Base-by-base conservation (phyloP, 2,797 vertebrate species). In the Falco naumanni region DNA sequence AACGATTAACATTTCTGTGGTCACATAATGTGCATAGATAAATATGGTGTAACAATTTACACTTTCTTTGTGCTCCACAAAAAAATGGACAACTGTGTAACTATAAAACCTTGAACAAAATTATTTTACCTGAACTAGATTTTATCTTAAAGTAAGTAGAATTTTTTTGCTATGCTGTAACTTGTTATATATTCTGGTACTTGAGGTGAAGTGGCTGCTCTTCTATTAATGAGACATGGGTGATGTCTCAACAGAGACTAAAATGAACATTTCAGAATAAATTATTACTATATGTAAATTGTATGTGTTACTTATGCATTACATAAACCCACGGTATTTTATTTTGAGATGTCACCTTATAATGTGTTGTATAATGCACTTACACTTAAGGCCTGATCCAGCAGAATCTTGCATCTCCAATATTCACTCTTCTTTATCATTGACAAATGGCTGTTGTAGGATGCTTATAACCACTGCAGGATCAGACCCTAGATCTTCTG, bases 201-300 rank as follows among this genome's bases (percentile, higher is more conserved):
- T 98, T 98, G 98, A 98, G 98, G 97, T 98, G 95, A 98, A 97
- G 96, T 98, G 37, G 37, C 37, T 37, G 37, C 37, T 37, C 37
- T 98, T 98, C 98, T 98, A 98, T 97, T 97, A 98, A 37, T 37
- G 97, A 98, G 98, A 97, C 97, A 93, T 92, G 90, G 94, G 78
- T 91, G 41, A 90, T 97, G 97, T 98, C 97, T 98, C 97, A 96
- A 95, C 94, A 97, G 96, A 98, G 97, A 97, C 97, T 98, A 98
- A 91, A 98, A 98, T 97, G 97, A 97, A 98, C 97, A 97, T 98
- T 98, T 98, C 98, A 98, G 98, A 97, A 97, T 99, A 99, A 99
- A 98, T 99, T 99, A 99, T 99, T 99, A 98, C 37, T 37, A 37
- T 99, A 99, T 98, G 98, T 98, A 98, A 97, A 97, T 97, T 95